These are phyloP conservation scores for Epinotia demarniana DNA, from an alignment of 2,888 invertebrate genomes.

Conservation along the genomic window DNA sequence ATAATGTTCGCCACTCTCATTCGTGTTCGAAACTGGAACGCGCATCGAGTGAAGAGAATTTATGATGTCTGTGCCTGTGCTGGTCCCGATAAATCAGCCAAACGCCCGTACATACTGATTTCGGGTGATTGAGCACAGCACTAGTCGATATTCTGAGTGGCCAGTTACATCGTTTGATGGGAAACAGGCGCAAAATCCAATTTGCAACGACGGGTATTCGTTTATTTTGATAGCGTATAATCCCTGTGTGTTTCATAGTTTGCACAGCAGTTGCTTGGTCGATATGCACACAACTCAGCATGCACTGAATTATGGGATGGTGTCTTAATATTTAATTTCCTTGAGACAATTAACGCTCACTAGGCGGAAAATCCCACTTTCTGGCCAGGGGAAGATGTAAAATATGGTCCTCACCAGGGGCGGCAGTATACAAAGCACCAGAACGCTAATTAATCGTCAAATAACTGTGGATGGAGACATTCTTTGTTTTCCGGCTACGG, in stretches of 20 bases:
- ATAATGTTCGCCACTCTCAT: conserved; percentile 51
- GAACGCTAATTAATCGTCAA: no score
- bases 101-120: conserved; percentile 60
- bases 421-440: no score
- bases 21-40: conserved; percentile 68
- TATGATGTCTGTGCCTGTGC: conserved; percentile 70
- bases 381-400: no score
- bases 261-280: no score
- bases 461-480: no score
- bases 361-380: no score
- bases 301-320: no score
- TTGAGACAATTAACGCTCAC: no score
- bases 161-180: conserved; percentile 34
- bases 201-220: neutral
- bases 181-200: conserved; percentile 19
- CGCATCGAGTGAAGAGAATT: conserved; percentile 66
- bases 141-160: conserved; percentile 33
- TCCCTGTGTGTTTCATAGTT: neutral
- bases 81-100: conserved; percentile 60
- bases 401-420: no score
- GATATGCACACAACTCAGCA: no score
- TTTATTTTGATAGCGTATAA: neutral
- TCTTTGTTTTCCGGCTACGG: no score
- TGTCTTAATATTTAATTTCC: no score
- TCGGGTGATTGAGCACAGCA: conserved; percentile 46